These are phyloP conservation scores for Musca vetustissima DNA, from an alignment of 1,140 invertebrate species.

Conservation along the genomic window DNA sequence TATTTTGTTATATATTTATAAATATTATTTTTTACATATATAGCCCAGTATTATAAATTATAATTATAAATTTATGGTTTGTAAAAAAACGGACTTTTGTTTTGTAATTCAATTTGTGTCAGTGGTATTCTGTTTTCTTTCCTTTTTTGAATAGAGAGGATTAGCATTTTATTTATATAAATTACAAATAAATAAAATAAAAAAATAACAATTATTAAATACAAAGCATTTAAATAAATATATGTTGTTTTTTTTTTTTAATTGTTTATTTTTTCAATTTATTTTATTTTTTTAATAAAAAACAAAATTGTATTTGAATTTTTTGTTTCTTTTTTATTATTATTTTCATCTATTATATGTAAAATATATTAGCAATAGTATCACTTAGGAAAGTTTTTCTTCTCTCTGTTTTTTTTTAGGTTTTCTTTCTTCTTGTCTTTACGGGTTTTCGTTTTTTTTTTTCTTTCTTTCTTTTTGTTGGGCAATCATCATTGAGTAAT, in stretches of 20 bases:
- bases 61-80: neutral
- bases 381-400: constrained; percentile 18
- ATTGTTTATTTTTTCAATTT: constrained; percentile 1
- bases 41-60: neutral
- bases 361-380: constrained; percentile 21
- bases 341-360: neutral
- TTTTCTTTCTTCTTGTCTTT: constrained; percentile 17
- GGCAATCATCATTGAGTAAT: too few species aligned
- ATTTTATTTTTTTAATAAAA: too few species aligned
- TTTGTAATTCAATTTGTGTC: constrained; percentile 12
- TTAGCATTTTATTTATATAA: constrained; percentile 10
- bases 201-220: constrained; percentile 13
- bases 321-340: neutral
- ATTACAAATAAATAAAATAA: constrained; percentile 25
- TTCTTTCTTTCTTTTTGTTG: neutral
- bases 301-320: neutral
- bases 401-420: neutral
- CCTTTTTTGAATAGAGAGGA: neutral
- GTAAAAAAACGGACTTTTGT: neutral
- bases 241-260: neutral
- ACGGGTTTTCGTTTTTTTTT: neutral
- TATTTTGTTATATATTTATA: constrained; percentile 5
- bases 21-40: neutral
- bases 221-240: constrained; percentile 19
- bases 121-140: constrained; percentile 5